Percentiles rank a stretch among this genome's conserved stretches.
Conservation (phyloP, 2,888 invertebrate genomes). For the Euplagia quadripunctaria region DNA sequence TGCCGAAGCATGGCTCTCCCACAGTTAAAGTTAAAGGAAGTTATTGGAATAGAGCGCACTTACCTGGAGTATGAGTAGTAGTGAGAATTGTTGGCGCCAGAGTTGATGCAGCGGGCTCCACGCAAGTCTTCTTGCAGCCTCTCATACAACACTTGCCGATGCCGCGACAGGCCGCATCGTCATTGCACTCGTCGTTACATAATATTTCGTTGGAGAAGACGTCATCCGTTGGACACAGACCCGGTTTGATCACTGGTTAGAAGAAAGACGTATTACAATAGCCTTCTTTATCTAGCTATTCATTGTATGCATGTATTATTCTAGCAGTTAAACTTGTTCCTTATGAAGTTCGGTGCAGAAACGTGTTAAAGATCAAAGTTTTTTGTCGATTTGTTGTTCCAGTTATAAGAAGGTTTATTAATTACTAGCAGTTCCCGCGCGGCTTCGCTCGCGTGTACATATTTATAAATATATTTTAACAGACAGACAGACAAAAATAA, state of each 20-base stretch:
- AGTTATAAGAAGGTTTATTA: no score
- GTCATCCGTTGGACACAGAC: constrained; percentile 62
- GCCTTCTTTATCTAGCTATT: neutral
- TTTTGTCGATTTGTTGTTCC: neutral
- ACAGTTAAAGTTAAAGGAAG: no score
- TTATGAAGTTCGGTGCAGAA: neutral
- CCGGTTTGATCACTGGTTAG: constrained; percentile 88
- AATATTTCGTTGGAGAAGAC: constrained; percentile 43
- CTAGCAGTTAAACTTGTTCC: no score
- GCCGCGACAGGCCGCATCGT: constrained; percentile 93
- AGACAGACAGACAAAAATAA: no score
- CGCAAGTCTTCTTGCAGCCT: constrained; percentile 92
- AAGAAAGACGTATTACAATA: neutral
- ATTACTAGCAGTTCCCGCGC: no score
- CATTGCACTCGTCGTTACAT: constrained; percentile 87
- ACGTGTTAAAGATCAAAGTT: neutral
- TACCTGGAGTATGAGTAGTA: constrained; percentile 64
- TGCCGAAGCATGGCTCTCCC: no score
- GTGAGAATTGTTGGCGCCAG: constrained; percentile 32
- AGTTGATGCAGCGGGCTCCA: constrained; percentile 62
- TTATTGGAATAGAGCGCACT: no score
- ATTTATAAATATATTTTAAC: no score
- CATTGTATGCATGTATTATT: neutral
- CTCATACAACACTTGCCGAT: constrained; percentile 93
- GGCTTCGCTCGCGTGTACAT: no score